phyloP scores from a whole-genome alignment of 2,888 invertebrate genomes.

The Lucinisca nassula region DNA sequence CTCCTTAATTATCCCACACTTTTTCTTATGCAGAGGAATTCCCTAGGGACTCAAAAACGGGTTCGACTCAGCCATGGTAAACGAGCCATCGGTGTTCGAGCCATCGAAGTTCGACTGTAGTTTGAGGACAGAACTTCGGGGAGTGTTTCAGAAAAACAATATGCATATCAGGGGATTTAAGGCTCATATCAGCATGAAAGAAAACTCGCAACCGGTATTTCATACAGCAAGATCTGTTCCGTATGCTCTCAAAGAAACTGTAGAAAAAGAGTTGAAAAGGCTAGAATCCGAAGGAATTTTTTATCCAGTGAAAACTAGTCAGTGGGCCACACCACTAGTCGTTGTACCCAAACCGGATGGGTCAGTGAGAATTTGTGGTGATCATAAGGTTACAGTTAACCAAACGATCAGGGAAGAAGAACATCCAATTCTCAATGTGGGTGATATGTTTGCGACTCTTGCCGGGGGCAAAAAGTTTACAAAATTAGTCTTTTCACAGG shows the following conservation, averaged over 20 bases:
- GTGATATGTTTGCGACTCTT: conserved; percentile 58
- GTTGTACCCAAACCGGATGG: conserved; percentile 61
- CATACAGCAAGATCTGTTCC: conserved; percentile 50
- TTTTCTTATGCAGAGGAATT: too few species aligned
- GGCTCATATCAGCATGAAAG: conserved; percentile 20
- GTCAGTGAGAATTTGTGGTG: conserved; percentile 61
- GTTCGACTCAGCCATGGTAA: too few species aligned
- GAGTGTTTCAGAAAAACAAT: background rate
- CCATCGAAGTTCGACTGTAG: too few species aligned
- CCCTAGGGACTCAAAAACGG: too few species aligned
- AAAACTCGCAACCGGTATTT: conserved; percentile 38
- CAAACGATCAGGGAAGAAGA: conserved; percentile 75
- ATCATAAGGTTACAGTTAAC: conserved; percentile 73
- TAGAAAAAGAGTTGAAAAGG: conserved; percentile 40
- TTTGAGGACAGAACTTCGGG: background rate
- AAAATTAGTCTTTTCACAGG: conserved; percentile 60
- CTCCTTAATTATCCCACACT: too few species aligned
- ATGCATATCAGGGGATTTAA: background rate
- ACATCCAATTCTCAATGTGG: conserved; percentile 65
- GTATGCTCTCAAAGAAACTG: conserved; percentile 40
- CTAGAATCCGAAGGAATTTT: conserved; percentile 29
- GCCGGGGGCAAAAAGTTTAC: conserved; percentile 64
- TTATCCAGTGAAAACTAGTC: conserved; percentile 47
- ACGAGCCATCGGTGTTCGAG: too few species aligned
- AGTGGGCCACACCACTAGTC: conserved; percentile 71